Conservation (phyloP, 2,888 invertebrate species). For the Dermolepida albohirtum region DNA sequence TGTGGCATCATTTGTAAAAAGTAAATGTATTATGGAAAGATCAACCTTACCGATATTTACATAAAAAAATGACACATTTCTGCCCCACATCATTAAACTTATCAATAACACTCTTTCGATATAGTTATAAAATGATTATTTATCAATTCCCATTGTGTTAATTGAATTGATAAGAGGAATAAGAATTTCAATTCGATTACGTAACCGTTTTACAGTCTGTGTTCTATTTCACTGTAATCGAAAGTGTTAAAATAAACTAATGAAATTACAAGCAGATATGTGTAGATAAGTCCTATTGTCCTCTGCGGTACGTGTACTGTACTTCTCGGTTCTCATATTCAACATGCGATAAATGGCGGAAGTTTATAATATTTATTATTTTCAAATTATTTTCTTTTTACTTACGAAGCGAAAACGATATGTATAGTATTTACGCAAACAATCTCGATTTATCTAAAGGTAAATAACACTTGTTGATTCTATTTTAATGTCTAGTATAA, state of each 20-base stretch:
- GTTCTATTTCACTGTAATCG: conserved; percentile 1
- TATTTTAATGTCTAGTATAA: conserved; percentile 4
- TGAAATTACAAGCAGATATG: conserved; percentile 1
- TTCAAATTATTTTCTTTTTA: background rate
- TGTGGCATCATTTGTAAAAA: too few species aligned
- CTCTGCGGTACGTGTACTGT: background rate
- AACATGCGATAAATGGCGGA: conserved; percentile 1
- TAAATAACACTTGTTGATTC: conserved; percentile 17
- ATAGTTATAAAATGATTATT: too few species aligned
- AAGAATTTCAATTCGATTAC: background rate
- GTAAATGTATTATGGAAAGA: too few species aligned
- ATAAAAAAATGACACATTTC: too few species aligned
- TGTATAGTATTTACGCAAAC: background rate
- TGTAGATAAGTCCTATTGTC: conserved; percentile 12
- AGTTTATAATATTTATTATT: conserved; percentile 7
- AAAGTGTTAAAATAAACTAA: background rate
- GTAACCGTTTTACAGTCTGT: background rate
- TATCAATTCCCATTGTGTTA: too few species aligned
- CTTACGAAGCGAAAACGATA: conserved; percentile 6
- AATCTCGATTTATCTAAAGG: conserved; percentile 9
- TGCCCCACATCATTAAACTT: too few species aligned
- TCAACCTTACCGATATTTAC: too few species aligned
- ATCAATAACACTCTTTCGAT: too few species aligned
- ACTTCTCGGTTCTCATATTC: too few species aligned
- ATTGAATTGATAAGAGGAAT: too few species aligned